Evolutionary conservation across 2,888 invertebrate genomes (phyloP).

Genomic region (Sinodicranocentrus sp.): DNA sequence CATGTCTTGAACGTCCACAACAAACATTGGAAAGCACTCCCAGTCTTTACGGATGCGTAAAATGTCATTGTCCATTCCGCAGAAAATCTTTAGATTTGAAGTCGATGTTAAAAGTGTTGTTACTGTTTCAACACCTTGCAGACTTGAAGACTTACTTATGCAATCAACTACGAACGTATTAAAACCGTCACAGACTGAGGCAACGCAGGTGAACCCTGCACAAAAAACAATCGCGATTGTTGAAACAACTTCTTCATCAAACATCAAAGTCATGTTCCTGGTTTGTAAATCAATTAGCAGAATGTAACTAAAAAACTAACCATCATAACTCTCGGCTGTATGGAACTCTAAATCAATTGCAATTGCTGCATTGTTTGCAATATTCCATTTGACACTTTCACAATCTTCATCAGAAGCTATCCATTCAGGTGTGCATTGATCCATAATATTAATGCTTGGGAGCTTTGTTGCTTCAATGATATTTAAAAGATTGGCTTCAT

Average conservation of each 20-base stretch:
- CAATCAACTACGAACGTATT: background rate
- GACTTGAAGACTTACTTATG: background rate
- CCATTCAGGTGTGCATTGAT: too few relatives aligned
- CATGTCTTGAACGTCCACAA: constrained; percentile 20
- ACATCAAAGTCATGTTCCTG: background rate
- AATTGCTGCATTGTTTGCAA: background rate
- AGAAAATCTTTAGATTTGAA: background rate
- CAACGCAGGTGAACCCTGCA: background rate
- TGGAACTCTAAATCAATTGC: constrained; percentile 18
- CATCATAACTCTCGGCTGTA: background rate
- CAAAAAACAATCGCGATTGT: background rate
- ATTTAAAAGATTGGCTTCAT: background rate
- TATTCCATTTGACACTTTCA: background rate
- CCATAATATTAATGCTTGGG: background rate
- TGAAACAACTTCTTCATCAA: background rate
- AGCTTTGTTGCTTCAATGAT: background rate
- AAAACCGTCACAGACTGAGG: background rate
- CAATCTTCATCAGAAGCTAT: too few relatives aligned
- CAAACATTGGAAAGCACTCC: background rate
- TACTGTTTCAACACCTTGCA: background rate
- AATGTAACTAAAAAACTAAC: background rate
- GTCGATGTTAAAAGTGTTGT: background rate
- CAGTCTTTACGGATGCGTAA: background rate
- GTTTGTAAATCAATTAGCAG: background rate
- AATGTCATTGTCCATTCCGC: constrained; percentile 1